Conservation (phyloP, 2,113 vertebrate genomes). For the Pholis gunnellus region DNA sequence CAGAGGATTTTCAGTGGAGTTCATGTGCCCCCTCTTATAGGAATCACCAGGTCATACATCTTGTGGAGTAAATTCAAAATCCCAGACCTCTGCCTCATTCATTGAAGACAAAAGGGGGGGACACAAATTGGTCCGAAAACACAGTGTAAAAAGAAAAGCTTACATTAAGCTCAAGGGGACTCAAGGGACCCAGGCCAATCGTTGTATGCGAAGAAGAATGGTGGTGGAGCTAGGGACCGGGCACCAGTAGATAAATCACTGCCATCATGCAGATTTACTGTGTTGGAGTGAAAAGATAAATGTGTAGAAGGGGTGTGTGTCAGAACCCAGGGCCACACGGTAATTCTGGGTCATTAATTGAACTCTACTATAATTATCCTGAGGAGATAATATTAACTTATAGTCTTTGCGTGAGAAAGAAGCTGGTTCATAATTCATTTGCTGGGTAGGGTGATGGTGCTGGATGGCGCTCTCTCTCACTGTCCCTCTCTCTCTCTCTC, state of each 20-base stretch:
- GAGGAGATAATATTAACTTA: conserved; percentile 99
- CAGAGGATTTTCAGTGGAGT: conserved; percentile 72
- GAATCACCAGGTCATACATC: conserved; percentile 79
- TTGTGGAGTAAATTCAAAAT: conserved; percentile 80
- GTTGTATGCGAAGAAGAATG: conserved; percentile 88
- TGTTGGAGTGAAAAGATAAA: conserved; percentile 94
- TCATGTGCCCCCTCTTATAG: conserved; percentile 64
- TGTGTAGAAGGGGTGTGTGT: conserved; percentile 90
- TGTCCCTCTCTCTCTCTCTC: conserved; percentile 57
- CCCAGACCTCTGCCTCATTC: conserved; percentile 80
- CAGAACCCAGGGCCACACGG: conserved; percentile 88
- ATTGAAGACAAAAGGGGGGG: conserved; percentile 81
- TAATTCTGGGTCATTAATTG: conserved; percentile 96
- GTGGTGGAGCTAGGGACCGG: conserved; percentile 80
- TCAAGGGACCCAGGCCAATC: conserved; percentile 88
- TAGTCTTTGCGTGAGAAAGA: conserved; percentile 88
- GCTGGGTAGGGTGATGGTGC: conserved; percentile 83
- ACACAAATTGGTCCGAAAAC: conserved; percentile 88
- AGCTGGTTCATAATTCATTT: conserved; percentile 92
- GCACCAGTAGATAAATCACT: conserved; percentile 92
- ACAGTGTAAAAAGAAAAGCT: conserved; percentile 88
- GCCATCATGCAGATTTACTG: conserved; percentile 92
- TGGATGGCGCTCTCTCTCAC: conserved; percentile 68
- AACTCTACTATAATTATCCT: conserved; percentile 98
- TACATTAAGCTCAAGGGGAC: conserved; percentile 90